Conservation (phyloP, 2,797 vertebrate genomes). For the Sylvia borin region DNA sequence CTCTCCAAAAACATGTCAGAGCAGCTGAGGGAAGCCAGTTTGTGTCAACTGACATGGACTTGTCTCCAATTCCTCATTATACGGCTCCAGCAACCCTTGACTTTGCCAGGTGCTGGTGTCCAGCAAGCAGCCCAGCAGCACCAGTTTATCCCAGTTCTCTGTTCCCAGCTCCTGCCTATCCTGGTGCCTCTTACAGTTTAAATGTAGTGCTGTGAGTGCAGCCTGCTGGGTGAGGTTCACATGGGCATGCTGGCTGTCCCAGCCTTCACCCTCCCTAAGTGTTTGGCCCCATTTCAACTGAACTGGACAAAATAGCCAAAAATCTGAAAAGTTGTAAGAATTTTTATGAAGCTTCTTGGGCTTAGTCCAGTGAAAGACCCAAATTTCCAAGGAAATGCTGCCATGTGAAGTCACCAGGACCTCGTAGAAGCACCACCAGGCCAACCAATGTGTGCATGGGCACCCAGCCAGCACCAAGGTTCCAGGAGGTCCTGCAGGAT, state of each 20-base stretch:
- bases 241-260: rapidly evolving
- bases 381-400: background rate
- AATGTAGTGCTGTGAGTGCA: background rate
- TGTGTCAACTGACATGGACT: rapidly evolving
- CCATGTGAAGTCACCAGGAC: rapidly evolving
- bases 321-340: background rate
- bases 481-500: background rate
- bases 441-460: rapidly evolving
- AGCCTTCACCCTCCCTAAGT: background rate
- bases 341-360: background rate
- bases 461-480: background rate
- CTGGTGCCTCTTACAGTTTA: background rate
- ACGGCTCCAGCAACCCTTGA: background rate
- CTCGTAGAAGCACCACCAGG: background rate
- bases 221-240: rapidly evolving
- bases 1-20: background rate
- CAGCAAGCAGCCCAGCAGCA: background rate
- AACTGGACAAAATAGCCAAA: background rate
- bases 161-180: background rate
- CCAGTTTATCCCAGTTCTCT: background rate
- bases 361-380: background rate
- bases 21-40: background rate
- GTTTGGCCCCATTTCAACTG: background rate
- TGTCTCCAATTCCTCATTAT: background rate
- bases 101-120: background rate